These are phyloP conservation scores for Diadumene lineata DNA, from an alignment of 92 coral and sea anemone genomes.

Conservation along the genomic window DNA sequence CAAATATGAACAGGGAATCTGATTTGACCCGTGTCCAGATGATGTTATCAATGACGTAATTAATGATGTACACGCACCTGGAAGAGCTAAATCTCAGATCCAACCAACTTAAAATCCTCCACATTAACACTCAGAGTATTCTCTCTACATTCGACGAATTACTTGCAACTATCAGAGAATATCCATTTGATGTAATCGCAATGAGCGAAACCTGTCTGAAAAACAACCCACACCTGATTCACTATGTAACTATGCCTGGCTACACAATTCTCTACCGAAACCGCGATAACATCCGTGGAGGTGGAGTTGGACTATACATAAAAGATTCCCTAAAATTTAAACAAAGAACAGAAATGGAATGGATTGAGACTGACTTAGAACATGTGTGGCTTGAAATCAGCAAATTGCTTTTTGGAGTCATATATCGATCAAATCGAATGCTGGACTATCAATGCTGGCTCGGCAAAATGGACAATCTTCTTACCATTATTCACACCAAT, in stretches of 20 bases:
- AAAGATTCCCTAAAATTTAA: slow-evolving; percentile 36
- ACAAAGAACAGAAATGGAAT: slow-evolving; percentile 49
- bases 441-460: slow-evolving; percentile 41
- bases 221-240: slow-evolving; percentile 34
- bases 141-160: slow-evolving; percentile 48
- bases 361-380: slow-evolving; percentile 37
- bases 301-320: slow-evolving; percentile 54
- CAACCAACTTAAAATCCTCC: slow-evolving; percentile 34
- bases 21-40: too few relatives aligned
- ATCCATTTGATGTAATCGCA: slow-evolving; percentile 51
- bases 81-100: slow-evolving; percentile 20
- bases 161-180: slow-evolving; percentile 31
- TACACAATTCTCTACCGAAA: slow-evolving; percentile 33
- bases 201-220: slow-evolving; percentile 65
- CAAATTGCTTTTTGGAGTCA: slow-evolving; percentile 49
- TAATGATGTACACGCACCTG: slow-evolving; percentile 20
- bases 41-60: too few relatives aligned
- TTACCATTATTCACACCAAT: slow-evolving; percentile 25
- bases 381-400: slow-evolving; percentile 63
- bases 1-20: too few relatives aligned
- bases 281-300: slow-evolving; percentile 39
- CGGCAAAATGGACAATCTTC: slow-evolving; percentile 33
- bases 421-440: slow-evolving; percentile 55
- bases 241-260: slow-evolving; percentile 46
- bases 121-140: slow-evolving; percentile 55